phyloP scores from a whole-genome alignment of 1,140 invertebrate species.

The Asobara japonica region DNA sequence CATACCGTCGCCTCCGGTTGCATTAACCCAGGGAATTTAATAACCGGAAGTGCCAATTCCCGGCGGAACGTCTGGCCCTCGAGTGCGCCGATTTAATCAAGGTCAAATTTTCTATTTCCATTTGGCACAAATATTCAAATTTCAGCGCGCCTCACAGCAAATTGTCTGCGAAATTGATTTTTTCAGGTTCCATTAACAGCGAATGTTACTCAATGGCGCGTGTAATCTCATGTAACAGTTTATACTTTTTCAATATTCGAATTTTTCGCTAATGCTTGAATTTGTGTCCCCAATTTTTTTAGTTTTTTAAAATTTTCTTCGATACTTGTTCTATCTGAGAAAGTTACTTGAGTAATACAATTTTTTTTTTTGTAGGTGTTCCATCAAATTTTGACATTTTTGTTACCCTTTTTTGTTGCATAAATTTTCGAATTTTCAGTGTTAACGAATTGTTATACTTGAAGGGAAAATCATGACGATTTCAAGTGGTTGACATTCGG shows the following conservation, averaged over 20 bases:
- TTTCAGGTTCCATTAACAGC: neutral
- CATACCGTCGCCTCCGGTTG: neutral
- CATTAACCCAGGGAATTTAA: conserved; percentile 16
- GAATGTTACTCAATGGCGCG: neutral
- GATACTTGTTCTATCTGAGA: no score
- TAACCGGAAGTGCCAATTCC: conserved; percentile 32
- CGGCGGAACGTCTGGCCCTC: neutral
- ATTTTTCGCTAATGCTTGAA: no score
- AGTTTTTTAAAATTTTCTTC: no score
- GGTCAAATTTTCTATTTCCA: conserved; percentile 24
- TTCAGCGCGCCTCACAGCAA: neutral
- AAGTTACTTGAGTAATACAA: no score
- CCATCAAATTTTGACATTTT: no score
- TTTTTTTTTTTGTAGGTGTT: neutral
- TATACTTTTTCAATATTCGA: neutral
- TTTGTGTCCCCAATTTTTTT: no score
- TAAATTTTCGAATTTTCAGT: no score
- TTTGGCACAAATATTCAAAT: neutral
- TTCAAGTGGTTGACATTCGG: no score
- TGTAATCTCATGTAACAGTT: neutral
- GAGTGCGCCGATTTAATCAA: conserved; percentile 4
- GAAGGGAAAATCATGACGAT: no score
- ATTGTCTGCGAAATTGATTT: neutral
- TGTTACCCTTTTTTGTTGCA: no score
- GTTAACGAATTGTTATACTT: no score